Percentiles rank a stretch among this genome's conserved stretches.
phyloP scores from a whole-genome alignment of 2,888 invertebrate species.

The Erannis defoliaria region DNA sequence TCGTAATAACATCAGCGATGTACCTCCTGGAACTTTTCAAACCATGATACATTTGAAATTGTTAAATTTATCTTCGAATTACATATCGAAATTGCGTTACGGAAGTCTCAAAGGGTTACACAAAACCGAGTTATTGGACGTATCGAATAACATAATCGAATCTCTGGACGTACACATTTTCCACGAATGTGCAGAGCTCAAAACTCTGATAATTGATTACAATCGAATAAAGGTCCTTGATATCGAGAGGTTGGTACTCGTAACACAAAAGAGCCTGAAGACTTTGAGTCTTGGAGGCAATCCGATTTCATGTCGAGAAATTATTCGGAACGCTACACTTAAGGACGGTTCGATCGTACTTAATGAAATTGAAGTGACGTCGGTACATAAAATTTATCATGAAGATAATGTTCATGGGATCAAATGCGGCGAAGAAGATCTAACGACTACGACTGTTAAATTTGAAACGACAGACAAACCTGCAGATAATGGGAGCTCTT shows the following conservation, averaged over 20 bases:
- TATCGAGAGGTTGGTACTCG: slow-evolving; percentile 62
- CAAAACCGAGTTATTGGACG: slow-evolving; percentile 67
- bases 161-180: slow-evolving; percentile 71
- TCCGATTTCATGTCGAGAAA: slow-evolving; percentile 72
- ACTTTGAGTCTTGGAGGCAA: slow-evolving; percentile 76
- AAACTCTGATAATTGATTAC: slow-evolving; percentile 70
- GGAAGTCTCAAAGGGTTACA: slow-evolving; percentile 73
- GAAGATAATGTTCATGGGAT: slow-evolving; percentile 81
- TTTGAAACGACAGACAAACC: slow-evolving; percentile 11
- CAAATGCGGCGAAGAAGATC: slow-evolving; percentile 64
- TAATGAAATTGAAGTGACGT: slow-evolving; percentile 67
- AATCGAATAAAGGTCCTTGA: slow-evolving; percentile 71
- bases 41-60: slow-evolving; percentile 65
- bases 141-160: slow-evolving; percentile 69
- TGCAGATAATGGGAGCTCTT: slow-evolving; percentile 17
- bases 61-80: slow-evolving; percentile 71
- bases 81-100: slow-evolving; percentile 63
- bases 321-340: slow-evolving; percentile 59
- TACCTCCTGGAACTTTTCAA: slow-evolving; percentile 74
- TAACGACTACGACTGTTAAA: slow-evolving; percentile 36
- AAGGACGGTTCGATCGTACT: slow-evolving; percentile 48
- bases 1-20: slow-evolving; percentile 60
- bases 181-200: slow-evolving; percentile 72
- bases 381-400: slow-evolving; percentile 73
- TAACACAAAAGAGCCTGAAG: slow-evolving; percentile 61